Conservation (phyloP, 2,113 vertebrate species). For the Lepus timidus region DNA sequence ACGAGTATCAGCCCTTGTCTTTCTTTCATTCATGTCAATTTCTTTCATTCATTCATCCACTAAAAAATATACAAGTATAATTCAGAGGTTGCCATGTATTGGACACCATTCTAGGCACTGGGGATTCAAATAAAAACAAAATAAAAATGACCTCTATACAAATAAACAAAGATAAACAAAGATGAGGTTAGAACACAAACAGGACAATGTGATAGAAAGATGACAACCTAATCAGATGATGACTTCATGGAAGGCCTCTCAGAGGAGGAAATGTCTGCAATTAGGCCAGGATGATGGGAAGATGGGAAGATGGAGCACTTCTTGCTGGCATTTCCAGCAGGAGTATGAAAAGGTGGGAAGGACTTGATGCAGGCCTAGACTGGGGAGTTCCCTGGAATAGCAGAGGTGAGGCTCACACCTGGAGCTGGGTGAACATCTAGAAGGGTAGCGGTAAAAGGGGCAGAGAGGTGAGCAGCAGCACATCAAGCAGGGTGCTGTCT, state of each 20-base stretch:
- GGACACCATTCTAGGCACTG: background rate
- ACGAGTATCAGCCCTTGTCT: background rate
- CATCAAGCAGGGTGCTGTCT: background rate
- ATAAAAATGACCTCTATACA: background rate
- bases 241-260: background rate
- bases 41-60: background rate
- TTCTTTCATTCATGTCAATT: background rate
- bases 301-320: slow-evolving; percentile 16
- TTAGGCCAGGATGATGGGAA: background rate
- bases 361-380: background rate
- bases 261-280: background rate
- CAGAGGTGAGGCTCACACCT: background rate
- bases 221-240: background rate
- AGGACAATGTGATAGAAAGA: background rate
- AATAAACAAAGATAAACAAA: background rate
- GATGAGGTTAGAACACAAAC: background rate
- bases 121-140: background rate
- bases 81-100: background rate
- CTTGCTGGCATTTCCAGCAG: background rate
- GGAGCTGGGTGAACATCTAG: background rate
- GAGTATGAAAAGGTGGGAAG: background rate
- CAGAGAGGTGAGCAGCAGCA: background rate
- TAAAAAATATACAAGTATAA: background rate
- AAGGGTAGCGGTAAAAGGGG: background rate
- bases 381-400: background rate